Percentiles rank a stretch among this genome's conserved stretches.
Conservation (phyloP, 1,140 invertebrate genomes). For the Bemisia tabaci region DNA sequence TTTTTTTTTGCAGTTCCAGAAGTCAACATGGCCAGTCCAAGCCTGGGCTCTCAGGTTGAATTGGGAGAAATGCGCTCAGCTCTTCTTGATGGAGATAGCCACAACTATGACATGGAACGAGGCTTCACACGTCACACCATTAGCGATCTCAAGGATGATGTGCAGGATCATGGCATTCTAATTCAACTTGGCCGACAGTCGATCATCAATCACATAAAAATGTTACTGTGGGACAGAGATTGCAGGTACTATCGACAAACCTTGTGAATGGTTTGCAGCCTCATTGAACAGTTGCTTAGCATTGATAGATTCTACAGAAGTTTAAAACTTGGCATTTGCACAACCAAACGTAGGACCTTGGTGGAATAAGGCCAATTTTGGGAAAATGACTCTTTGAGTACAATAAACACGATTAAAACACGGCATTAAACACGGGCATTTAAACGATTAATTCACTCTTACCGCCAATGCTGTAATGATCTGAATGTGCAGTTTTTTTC, state of each 20-base stretch:
- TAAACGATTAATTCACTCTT: too few relatives aligned
- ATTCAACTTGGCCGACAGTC: slow-evolving; percentile 73
- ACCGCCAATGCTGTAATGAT: too few relatives aligned
- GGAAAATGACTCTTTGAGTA: too few relatives aligned
- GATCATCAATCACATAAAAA: slow-evolving; percentile 85
- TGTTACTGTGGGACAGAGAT: slow-evolving; percentile 91
- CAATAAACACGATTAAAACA: too few relatives aligned
- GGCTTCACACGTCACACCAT: slow-evolving; percentile 89
- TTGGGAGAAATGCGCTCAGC: slow-evolving; percentile 75
- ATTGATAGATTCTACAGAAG: too few relatives aligned
- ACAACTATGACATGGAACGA: slow-evolving; percentile 80
- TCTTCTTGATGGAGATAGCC: slow-evolving; percentile 73
- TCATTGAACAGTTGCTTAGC: too few relatives aligned
- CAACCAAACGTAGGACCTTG: too few relatives aligned
- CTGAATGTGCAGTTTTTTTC: too few relatives aligned
- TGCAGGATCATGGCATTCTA: slow-evolving; percentile 57
- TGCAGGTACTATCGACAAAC: slow-evolving; percentile 41
- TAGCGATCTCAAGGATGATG: slow-evolving; percentile 52
- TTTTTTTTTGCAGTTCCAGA: slow-evolving; percentile 51
- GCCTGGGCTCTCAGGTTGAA: slow-evolving; percentile 65
- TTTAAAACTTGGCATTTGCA: too few relatives aligned
- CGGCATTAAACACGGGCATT: too few relatives aligned
- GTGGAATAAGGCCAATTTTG: too few relatives aligned
- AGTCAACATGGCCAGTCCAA: slow-evolving; percentile 74
- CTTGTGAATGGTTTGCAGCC: not conserved